Conservation (phyloP, 2,113 vertebrate species). For the Uropsilus gracilis region DNA sequence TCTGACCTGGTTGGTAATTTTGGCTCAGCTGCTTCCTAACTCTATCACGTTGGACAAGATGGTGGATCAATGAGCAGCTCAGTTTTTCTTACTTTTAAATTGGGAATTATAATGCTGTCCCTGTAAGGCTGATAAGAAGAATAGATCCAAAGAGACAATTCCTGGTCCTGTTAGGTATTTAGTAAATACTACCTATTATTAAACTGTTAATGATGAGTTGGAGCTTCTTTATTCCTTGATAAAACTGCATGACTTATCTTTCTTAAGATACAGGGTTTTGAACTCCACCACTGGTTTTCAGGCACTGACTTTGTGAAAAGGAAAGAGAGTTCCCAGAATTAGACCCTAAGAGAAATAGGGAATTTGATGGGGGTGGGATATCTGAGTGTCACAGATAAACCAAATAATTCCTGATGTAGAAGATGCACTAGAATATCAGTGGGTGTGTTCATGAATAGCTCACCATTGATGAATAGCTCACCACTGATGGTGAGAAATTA, state of each 20-base stretch:
- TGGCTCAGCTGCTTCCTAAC: not conserved
- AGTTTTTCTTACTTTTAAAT: not conserved
- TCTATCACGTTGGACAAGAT: not conserved
- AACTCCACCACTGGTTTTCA: not conserved
- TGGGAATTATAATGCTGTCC: not conserved
- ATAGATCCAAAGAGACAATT: not conserved
- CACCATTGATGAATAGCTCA: too few species aligned
- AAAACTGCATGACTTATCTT: not conserved
- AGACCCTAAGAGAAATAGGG: not conserved
- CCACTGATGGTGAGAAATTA: conserved; percentile 6
- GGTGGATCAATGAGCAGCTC: not conserved
- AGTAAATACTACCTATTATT: not conserved
- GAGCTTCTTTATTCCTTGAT: not conserved
- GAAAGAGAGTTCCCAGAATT: conserved; percentile 1
- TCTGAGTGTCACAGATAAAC: not conserved
- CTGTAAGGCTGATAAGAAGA: not conserved
- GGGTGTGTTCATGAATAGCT: not conserved
- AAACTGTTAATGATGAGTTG: not conserved
- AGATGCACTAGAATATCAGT: not conserved
- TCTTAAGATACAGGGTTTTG: not conserved
- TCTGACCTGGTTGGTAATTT: not conserved
- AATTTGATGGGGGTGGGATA: not conserved
- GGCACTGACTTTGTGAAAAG: not conserved
- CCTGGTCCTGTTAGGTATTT: not conserved
- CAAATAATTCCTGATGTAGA: not conserved